A percentile compares a stretch with the other conserved stretches of the same genome.
These are phyloP conservation scores for Phthorimaea operculella DNA, from an alignment of 1,140 invertebrate species.

Conservation along the genomic window DNA sequence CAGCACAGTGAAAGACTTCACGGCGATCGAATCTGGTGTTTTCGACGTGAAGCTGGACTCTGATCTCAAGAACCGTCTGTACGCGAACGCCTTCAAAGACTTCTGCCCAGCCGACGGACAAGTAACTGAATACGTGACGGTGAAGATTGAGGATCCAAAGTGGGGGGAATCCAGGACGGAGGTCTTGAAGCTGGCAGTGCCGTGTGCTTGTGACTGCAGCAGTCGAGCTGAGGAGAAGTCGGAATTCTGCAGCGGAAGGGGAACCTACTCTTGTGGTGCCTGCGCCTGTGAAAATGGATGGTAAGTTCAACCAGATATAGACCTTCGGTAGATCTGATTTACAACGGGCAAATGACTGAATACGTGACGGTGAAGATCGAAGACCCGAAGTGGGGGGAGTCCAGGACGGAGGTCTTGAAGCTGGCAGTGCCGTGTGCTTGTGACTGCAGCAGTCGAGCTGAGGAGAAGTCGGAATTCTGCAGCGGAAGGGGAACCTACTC, in stretches of 20 bases:
- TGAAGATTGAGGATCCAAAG: background rate
- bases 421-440: constrained; percentile 38
- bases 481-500: constrained; percentile 62
- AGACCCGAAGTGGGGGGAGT: constrained; percentile 23
- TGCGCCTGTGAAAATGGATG: constrained; percentile 72
- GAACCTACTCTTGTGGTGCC: constrained; percentile 74
- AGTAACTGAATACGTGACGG: background rate
- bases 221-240: constrained; percentile 56
- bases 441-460: constrained; percentile 62
- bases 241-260: constrained; percentile 53
- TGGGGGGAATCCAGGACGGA: constrained; percentile 22
- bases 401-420: too few species aligned
- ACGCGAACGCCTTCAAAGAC: background rate
- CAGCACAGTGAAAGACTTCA: too few species aligned
- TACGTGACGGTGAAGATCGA: constrained; percentile 27
- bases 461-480: constrained; percentile 55
- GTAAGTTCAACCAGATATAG: constrained; percentile 67
- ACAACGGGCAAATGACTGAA: too few species aligned
- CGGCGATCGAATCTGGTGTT: too few species aligned
- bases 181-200: constrained; percentile 29
- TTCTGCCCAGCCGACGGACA: background rate
- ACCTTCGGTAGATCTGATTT: background rate
- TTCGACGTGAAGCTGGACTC: too few species aligned
- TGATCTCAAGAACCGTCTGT: too few species aligned
- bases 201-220: constrained; percentile 60